Evolutionary conservation across 2,888 invertebrate genomes (phyloP).

Genomic region (Tetranychus truncatus): DNA sequence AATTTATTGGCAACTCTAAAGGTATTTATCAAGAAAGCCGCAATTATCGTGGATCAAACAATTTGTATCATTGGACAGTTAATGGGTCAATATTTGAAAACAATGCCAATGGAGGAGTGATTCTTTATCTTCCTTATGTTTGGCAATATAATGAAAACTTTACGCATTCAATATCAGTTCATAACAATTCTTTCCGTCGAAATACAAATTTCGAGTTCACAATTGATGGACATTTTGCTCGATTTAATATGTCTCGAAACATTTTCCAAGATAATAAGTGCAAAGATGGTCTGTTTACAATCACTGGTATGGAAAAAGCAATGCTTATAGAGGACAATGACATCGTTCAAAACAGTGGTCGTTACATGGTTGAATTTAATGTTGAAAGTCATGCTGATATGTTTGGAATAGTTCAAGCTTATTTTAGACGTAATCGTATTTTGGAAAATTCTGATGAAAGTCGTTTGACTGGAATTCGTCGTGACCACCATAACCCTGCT

Average conservation of each 20-base stretch:
- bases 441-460: constrained; percentile 44
- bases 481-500: constrained; percentile 36
- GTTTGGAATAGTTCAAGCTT: constrained; percentile 49
- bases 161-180: constrained; percentile 69
- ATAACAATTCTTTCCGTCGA: constrained; percentile 65
- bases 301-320: constrained; percentile 91
- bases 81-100: constrained; percentile 67
- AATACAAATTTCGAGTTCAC: constrained; percentile 62
- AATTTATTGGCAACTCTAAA: constrained; percentile 66
- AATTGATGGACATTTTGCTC: constrained; percentile 82
- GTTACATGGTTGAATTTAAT: constrained; percentile 64
- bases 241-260: constrained; percentile 67
- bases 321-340: constrained; percentile 60
- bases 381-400: constrained; percentile 85
- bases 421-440: constrained; percentile 56
- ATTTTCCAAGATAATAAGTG: constrained; percentile 67
- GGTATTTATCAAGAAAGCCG: constrained; percentile 70
- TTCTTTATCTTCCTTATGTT: constrained; percentile 73
- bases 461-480: background rate
- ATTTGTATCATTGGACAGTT: constrained; percentile 82
- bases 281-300: constrained; percentile 52
- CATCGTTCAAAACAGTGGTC: constrained; percentile 58
- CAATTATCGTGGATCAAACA: constrained; percentile 84
- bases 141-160: constrained; percentile 88
- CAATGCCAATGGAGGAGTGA: constrained; percentile 68